Conservation (phyloP, 2,113 vertebrate species). For the Brienomyrus brachyistius region DNA sequence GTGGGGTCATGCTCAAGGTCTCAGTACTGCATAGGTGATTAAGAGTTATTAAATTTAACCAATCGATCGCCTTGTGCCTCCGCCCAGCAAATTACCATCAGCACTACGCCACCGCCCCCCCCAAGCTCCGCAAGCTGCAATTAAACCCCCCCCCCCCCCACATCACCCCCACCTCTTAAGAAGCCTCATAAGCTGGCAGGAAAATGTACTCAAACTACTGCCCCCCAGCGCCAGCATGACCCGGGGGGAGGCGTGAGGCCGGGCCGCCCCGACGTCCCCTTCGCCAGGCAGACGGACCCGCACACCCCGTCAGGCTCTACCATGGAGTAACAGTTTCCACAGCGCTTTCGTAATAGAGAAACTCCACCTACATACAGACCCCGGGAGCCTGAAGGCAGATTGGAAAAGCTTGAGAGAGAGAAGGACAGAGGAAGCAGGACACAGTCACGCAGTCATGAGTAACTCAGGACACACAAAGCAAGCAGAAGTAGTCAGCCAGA, state of each 20-base stretch:
- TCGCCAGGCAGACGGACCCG: neutral
- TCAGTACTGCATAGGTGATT: neutral
- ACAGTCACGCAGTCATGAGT: neutral
- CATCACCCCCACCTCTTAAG: no score
- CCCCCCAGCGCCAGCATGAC: neutral
- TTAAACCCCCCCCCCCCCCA: no score
- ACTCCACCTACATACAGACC: neutral
- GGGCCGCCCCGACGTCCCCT: neutral
- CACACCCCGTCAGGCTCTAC: conserved; percentile 4
- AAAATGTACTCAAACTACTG: neutral
- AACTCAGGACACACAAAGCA: neutral
- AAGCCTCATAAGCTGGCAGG: neutral
- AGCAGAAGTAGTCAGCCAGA: neutral
- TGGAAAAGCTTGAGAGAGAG: neutral
- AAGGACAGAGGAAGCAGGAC: neutral
- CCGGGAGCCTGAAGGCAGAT: neutral
- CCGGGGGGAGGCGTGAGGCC: neutral
- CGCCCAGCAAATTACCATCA: no score
- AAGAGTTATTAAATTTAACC: neutral
- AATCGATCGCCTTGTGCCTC: neutral
- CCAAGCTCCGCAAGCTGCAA: no score
- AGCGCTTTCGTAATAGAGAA: neutral
- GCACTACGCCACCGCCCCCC: no score
- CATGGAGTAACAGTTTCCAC: conserved; percentile 11
- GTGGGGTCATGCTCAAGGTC: neutral